Evolutionary conservation across 2,113 vertebrate species (phyloP).

Genomic region (Festucalex cinctus): DNA sequence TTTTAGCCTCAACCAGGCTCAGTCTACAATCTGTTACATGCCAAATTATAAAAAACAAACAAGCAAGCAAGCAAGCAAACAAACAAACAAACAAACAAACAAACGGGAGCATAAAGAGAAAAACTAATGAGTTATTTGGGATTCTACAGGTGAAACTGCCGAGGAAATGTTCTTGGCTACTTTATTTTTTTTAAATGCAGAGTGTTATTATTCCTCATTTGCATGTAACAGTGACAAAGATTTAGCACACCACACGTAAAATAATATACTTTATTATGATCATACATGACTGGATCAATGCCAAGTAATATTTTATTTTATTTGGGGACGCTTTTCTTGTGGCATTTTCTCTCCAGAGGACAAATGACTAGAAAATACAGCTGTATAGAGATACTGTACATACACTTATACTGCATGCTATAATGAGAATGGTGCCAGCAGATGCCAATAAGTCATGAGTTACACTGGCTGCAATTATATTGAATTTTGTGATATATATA

Average conservation of each 20-base stretch:
- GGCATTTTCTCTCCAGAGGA: constrained; percentile 52
- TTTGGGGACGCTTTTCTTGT: constrained; percentile 42
- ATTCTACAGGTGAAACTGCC: too few relatives aligned
- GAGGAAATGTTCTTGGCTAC: too few relatives aligned
- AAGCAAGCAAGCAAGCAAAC: too few relatives aligned
- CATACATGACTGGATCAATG: constrained; percentile 68
- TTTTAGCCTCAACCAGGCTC: too few relatives aligned
- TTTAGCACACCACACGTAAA: constrained; percentile 43
- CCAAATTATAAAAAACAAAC: too few relatives aligned
- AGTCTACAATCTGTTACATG: too few relatives aligned
- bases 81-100: too few relatives aligned
- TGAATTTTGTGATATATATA: background rate
- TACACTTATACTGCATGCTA: background rate
- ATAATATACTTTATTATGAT: constrained; percentile 77
- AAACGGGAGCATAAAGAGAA: too few relatives aligned
- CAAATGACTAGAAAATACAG: constrained; percentile 5
- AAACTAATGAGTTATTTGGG: too few relatives aligned
- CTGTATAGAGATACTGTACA: background rate
- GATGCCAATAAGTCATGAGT: background rate
- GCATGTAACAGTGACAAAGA: background rate
- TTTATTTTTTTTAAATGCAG: too few relatives aligned
- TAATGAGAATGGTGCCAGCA: background rate
- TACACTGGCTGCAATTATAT: background rate
- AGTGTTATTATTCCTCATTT: background rate
- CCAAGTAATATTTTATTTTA: constrained; percentile 60